Evolutionary conservation across 2,888 invertebrate genomes (phyloP).

Genomic region (Cataglyphis altisquamis): DNA sequence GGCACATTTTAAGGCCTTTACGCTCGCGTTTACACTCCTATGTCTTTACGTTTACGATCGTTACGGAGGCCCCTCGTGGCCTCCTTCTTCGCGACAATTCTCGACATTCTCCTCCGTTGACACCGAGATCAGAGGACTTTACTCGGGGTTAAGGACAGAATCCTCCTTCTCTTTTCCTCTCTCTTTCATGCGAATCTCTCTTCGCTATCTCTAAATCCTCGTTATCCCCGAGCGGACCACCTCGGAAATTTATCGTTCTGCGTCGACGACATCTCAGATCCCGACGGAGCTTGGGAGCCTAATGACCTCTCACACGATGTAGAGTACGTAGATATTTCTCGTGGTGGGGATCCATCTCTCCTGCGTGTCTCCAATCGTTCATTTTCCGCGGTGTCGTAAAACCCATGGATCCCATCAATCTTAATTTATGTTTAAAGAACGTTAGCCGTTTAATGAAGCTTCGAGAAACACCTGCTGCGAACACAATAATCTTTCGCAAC

Average conservation of each 20-base stretch:
- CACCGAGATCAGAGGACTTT: slow-evolving; percentile 71
- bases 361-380: slow-evolving; percentile 23
- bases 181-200: slow-evolving; percentile 35
- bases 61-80: slow-evolving; percentile 71
- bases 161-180: slow-evolving; percentile 31
- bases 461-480: slow-evolving; percentile 35
- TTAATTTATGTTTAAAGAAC: slow-evolving; percentile 26
- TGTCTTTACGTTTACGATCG: slow-evolving; percentile 81
- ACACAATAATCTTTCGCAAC: not conserved
- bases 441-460: slow-evolving; percentile 27
- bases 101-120: slow-evolving; percentile 66
- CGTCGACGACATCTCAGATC: slow-evolving; percentile 72
- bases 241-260: slow-evolving; percentile 74
- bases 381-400: slow-evolving; percentile 40
- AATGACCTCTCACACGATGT: slow-evolving; percentile 73
- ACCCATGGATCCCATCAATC: slow-evolving; percentile 40
- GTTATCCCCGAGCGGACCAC: slow-evolving; percentile 74
- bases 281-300: slow-evolving; percentile 72
- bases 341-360: slow-evolving; percentile 65
- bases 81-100: slow-evolving; percentile 72
- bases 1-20: slow-evolving; percentile 78
- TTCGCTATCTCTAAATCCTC: slow-evolving; percentile 75
- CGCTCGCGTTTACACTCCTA: slow-evolving; percentile 76
- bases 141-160: slow-evolving; percentile 69
- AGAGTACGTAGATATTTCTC: slow-evolving; percentile 52